A percentile compares a stretch with the other conserved stretches of the same genome.
Evolutionary conservation across 2,888 invertebrate species (phyloP).

Genomic region (Altica lythri): DNA sequence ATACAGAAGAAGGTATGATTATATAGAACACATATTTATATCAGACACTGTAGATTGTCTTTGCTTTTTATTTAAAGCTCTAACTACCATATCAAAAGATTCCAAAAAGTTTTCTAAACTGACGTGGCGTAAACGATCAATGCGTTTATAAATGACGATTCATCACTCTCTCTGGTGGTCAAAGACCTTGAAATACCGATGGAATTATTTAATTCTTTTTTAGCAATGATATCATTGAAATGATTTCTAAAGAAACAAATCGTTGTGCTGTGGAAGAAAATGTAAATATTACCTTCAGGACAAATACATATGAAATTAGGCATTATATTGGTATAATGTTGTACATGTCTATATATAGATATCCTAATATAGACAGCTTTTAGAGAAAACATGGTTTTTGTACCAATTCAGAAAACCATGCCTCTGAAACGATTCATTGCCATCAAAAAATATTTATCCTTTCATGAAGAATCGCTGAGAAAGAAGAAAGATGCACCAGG

Average conservation of each 20-base stretch:
- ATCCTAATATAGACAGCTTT: not conserved
- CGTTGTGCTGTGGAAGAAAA: not conserved
- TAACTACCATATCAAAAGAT: not conserved
- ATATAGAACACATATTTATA: too few relatives aligned
- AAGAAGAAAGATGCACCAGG: not conserved
- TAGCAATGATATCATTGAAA: not conserved
- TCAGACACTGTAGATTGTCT: too few relatives aligned
- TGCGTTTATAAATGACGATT: not conserved
- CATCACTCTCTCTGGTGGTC: not conserved
- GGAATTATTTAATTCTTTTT: not conserved
- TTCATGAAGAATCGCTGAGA: not conserved
- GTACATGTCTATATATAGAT: not conserved
- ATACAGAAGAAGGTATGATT: too few relatives aligned
- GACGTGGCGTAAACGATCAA: not conserved
- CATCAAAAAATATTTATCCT: not conserved
- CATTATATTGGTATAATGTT: not conserved
- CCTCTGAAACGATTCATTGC: not conserved
- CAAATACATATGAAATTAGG: not conserved
- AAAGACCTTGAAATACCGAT: not conserved
- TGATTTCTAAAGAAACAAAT: not conserved
- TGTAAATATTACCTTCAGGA: too few relatives aligned
- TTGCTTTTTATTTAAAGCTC: not conserved
- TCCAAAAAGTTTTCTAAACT: not conserved
- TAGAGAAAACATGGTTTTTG: not conserved
- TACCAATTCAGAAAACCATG: not conserved